Base-by-base conservation (phyloP, 2,888 invertebrate genomes). In the Drosophila putrida region DNA sequence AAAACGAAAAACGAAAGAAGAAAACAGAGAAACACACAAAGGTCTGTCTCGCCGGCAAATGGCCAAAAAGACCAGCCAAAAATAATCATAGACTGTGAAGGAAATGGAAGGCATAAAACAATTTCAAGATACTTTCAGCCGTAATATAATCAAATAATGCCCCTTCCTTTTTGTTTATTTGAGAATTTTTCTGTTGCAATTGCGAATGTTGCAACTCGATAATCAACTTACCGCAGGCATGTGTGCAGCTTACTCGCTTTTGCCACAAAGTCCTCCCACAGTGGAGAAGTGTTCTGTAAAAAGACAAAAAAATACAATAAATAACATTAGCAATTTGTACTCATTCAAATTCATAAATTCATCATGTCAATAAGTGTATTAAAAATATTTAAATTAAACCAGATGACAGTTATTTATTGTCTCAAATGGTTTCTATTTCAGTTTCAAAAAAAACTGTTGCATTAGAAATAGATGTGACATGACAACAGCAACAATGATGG, bases 221-320 rank as follows among this genome's bases (percentile, higher is more conserved):
- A 46, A 36, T 25, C 43, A 62, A 95, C 96, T 96, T 94, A 98
- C 98, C 97, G 97, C 80, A 99, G 94, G 87, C 98, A 97, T 49
- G 97, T 95, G 93, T 99, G 98, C 66, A 99, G 95, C 93, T 99
- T 99, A 51, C 96, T 96, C 61, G 99, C 98, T 93, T 98, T 98
- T 59, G 96, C 95, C 91, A 97, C 96, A 89, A 98, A 96, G 93
- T 98, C 98, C 93, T 99, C 98, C 98, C 98, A 98, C 90, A 98
- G 94, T 63, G 98, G 97, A 86, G 97, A 95, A 88, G 97, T 97
- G 93, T 96, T 97, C 98, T 98, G 95, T 85, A 91, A 89, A 51
- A 58, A 49, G 44, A 15, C 31, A 53, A 28, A n/a, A 6, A 6
- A 25, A 9, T 9, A 49, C 10, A 27, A 20, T 1, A 11, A 31